Evolutionary conservation across 2,888 invertebrate species (phyloP).

Genomic region (Boloria selene): DNA sequence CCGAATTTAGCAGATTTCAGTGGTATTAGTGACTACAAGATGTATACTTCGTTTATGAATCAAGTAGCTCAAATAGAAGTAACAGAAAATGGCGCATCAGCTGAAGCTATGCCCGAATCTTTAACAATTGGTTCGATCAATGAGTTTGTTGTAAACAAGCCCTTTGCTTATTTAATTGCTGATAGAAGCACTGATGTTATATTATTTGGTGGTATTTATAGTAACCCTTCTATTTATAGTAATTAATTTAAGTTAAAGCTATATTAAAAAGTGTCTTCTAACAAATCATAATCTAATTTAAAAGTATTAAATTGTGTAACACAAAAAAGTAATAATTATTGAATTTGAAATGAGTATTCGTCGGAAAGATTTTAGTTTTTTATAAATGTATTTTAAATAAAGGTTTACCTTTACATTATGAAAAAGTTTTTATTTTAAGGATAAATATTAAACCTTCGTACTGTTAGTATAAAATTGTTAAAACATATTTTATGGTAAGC

Average conservation of each 20-base stretch:
- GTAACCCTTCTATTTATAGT: slow-evolving; percentile 50
- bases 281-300: too few relatives aligned
- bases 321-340: too few relatives aligned
- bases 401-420: too few relatives aligned
- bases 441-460: too few relatives aligned
- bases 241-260: slow-evolving; percentile 25
- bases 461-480: too few relatives aligned
- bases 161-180: slow-evolving; percentile 61
- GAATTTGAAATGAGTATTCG: too few relatives aligned
- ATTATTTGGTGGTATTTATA: slow-evolving; percentile 63
- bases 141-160: slow-evolving; percentile 55
- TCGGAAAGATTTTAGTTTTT: too few relatives aligned
- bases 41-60: slow-evolving; percentile 59
- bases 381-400: too few relatives aligned
- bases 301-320: too few relatives aligned
- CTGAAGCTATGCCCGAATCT: slow-evolving; percentile 43
- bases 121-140: slow-evolving; percentile 36
- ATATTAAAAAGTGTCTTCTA: too few relatives aligned
- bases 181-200: slow-evolving; percentile 61
- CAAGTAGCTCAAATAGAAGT: slow-evolving; percentile 59
- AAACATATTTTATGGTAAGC: too few relatives aligned
- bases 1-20: slow-evolving; percentile 54
- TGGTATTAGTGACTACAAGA: slow-evolving; percentile 55
- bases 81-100: slow-evolving; percentile 55
- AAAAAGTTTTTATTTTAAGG: too few relatives aligned